Evolutionary conservation across 1,140 invertebrate genomes (phyloP).

Genomic region (Cydia fagiglandana): DNA sequence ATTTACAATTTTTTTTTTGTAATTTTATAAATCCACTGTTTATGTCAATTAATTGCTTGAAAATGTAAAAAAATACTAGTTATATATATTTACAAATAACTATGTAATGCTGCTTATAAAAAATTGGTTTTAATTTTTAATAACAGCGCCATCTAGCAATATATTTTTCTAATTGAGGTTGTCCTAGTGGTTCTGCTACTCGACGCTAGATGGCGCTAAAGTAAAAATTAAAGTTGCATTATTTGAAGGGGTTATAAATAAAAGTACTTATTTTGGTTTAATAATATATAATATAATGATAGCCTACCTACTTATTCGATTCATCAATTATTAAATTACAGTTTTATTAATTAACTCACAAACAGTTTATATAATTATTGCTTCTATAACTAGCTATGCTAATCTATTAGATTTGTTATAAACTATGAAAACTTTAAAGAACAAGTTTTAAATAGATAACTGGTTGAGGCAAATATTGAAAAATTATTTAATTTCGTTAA

Average conservation of each 20-base stretch:
- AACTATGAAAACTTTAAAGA: conserved; percentile 29
- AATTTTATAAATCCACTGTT: not conserved
- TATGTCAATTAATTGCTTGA: too few relatives aligned
- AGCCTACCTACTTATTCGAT: conserved; percentile 25
- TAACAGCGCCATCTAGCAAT: not conserved
- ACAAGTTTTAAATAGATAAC: conserved; percentile 31
- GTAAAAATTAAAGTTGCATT: not conserved
- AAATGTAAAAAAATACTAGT: not conserved
- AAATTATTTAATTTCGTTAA: conserved; percentile 21
- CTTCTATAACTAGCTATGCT: conserved; percentile 28
- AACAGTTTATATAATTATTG: conserved; percentile 19
- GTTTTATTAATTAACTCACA: conserved; percentile 20
- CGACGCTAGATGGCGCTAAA: conserved; percentile 15
- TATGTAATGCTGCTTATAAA: too few relatives aligned
- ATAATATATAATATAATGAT: conserved; percentile 24
- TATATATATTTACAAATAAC: too few relatives aligned
- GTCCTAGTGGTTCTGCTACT: conserved; percentile 18
- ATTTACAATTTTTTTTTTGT: too few relatives aligned
- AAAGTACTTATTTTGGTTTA: conserved; percentile 22
- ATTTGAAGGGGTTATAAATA: not conserved
- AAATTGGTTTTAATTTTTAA: not conserved
- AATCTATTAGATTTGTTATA: conserved; percentile 27
- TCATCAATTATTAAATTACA: conserved; percentile 16
- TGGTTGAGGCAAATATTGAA: conserved; percentile 24
- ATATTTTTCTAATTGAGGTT: not conserved